These are phyloP conservation scores for Siniperca undulata DNA, from an alignment of 2,797 vertebrate genomes.

Conservation along the genomic window DNA sequence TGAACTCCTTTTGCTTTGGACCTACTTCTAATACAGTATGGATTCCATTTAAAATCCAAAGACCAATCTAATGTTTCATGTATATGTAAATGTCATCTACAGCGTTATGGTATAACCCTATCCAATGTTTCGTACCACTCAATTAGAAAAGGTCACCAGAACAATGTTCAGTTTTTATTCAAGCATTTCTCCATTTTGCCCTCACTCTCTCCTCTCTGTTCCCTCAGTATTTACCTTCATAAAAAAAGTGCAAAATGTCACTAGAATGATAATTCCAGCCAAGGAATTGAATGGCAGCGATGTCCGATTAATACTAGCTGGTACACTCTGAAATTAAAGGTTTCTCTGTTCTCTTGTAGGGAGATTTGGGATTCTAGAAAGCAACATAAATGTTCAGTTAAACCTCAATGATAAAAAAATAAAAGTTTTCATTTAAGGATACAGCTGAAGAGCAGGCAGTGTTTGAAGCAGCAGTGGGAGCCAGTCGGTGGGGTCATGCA, in stretches of 20 bases:
- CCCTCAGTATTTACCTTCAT: constrained; percentile 60
- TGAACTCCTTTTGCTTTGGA: constrained; percentile 34
- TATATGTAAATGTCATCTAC: constrained; percentile 73
- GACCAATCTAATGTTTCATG: constrained; percentile 54
- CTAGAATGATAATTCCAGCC: constrained; percentile 59
- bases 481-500: neutral
- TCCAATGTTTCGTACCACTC: constrained; percentile 68
- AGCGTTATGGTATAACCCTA: constrained; percentile 50
- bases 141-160: constrained; percentile 83
- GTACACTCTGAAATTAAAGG: constrained; percentile 29
- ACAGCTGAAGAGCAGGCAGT: neutral
- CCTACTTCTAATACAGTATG: constrained; percentile 58
- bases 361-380: neutral
- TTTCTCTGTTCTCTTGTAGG: constrained; percentile 2
- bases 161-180: constrained; percentile 57
- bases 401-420: constrained; percentile 2
- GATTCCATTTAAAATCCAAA: constrained; percentile 60
- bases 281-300: constrained; percentile 37
- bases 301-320: constrained; percentile 42
- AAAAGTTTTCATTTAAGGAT: constrained; percentile 5
- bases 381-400: constrained; percentile 13
- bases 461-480: constrained; percentile 26
- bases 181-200: constrained; percentile 58
- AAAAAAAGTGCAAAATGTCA: constrained; percentile 68
- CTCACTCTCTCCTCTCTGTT: constrained; percentile 47